Percentiles rank a stretch among this genome's conserved stretches.
Conservation (phyloP, 2,888 invertebrate species). For the Lepetodrilus schrolli region DNA sequence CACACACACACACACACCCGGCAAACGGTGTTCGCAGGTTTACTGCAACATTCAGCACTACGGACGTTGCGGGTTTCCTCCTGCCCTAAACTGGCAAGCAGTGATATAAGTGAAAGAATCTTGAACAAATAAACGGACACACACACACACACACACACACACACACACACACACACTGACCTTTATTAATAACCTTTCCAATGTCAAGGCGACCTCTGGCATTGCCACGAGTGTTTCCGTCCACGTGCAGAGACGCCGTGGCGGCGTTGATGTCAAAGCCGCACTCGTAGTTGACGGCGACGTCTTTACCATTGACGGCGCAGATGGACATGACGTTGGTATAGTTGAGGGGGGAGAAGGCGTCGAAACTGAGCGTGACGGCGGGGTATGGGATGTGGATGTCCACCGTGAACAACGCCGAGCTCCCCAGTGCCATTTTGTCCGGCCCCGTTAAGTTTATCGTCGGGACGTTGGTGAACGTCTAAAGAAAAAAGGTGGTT, state of each 20-base stretch:
- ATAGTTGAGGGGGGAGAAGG: conserved; percentile 64
- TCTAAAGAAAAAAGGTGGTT: too few species aligned
- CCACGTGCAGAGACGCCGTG: conserved; percentile 22
- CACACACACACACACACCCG: too few species aligned
- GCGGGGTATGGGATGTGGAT: conserved; percentile 61
- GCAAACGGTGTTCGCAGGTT: too few species aligned
- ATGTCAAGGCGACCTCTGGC: conserved; percentile 50
- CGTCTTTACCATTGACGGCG: conserved; percentile 39
- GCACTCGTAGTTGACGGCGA: conserved; percentile 59
- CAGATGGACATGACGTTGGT: conserved; percentile 66
- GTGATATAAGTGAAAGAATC: too few species aligned
- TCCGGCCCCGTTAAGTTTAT: conserved; percentile 61
- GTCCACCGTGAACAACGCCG: conserved; percentile 56
- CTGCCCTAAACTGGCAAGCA: too few species aligned
- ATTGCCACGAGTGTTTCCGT: conserved; percentile 59
- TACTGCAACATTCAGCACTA: too few species aligned
- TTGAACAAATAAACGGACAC: too few species aligned
- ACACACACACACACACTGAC: too few species aligned
- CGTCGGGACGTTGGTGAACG: conserved; percentile 34
- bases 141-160: too few species aligned
- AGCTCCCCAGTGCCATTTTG: conserved; percentile 54
- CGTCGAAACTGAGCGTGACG: conserved; percentile 50
- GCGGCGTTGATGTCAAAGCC: conserved; percentile 43
- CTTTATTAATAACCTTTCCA: conserved; percentile 58
- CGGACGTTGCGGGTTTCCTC: too few species aligned